Conservation (phyloP, 2,797 vertebrate species). For the Aphelocoma californica region DNA sequence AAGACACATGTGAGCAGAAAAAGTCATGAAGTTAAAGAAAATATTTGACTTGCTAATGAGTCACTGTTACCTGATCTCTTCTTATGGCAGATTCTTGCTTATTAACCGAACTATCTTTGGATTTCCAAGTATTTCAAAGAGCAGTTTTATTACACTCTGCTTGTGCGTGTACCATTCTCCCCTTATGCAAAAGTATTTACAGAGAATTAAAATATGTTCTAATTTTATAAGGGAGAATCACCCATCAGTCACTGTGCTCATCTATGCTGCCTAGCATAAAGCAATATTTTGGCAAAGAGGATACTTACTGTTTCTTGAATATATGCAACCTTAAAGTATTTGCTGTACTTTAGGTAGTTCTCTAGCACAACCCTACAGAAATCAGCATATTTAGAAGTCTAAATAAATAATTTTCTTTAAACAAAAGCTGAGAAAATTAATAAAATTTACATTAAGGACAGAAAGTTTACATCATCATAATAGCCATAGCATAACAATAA, state of each 20-base stretch:
- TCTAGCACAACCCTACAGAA: neutral
- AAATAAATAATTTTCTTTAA: neutral
- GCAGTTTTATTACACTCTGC: fast-evolving
- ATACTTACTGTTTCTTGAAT: neutral
- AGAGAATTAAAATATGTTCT: neutral
- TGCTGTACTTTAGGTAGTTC: neutral
- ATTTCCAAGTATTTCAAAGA: neutral
- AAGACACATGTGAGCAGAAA: neutral
- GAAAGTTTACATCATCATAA: neutral
- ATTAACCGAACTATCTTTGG: neutral
- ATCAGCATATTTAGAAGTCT: neutral
- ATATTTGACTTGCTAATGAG: neutral
- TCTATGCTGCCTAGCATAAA: neutral
- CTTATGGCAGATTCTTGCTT: neutral
- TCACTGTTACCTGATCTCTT: neutral
- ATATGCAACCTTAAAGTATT: neutral
- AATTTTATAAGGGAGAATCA: neutral
- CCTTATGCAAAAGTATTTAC: neutral
- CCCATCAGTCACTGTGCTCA: neutral
- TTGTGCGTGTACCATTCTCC: neutral
- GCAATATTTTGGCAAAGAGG: neutral
- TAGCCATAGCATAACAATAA: neutral
- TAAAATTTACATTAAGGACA: neutral
- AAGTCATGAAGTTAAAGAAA: neutral
- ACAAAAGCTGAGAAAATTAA: neutral